Base-by-base conservation (phyloP, 2,113 vertebrate species). In the Seriola aureovittata region DNA sequence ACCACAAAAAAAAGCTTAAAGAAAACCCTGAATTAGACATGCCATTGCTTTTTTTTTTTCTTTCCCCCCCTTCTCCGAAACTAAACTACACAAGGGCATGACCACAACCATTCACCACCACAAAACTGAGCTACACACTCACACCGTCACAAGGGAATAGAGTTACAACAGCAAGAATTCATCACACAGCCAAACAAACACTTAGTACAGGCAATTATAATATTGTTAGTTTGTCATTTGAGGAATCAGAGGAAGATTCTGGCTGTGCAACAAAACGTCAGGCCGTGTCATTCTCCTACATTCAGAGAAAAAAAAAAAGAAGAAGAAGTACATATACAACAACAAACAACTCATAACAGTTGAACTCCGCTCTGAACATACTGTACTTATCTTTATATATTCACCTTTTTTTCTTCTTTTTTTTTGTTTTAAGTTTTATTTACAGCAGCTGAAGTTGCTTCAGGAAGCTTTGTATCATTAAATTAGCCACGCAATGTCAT, bases 401-500 rank as follows among this genome's bases (percentile, higher is more conserved):
- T 42, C 29, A 67, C 55, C 19, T 52, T 21, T 52, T 19, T 1
- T 8, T 59, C 74, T 69, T 36, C 6, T 36, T 36, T 36, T 36
- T 69, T 36, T 36, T 36, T 36, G 4, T 36, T 8, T 59, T 76
- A 65, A 81, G 36, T 50, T 44, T n/a, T 65, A 85, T 82, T 88
- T 81, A 86, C 82, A 92, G 57, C 73, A 85, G 86, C 71, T 84
- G 40, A 66, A n/a, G 46, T 76, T 29, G 68, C 11, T 90, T 88
- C 78, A 65, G 2, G 52, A 36, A 69, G 63, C 40, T 71, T 86
- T 52, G 57, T 8, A 32, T 77, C 48, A 60, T 77, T 88, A 82
- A 91, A 93, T 88, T 40, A 85, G 75, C 74, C 60, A 87, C 62
- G n/a, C 83, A 71, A 79, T 44, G 70, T 79, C 29, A 70, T 86